These are phyloP conservation scores for Myotis brandtii DNA, from an alignment of 2,113 vertebrate species.

Conservation along the genomic window DNA sequence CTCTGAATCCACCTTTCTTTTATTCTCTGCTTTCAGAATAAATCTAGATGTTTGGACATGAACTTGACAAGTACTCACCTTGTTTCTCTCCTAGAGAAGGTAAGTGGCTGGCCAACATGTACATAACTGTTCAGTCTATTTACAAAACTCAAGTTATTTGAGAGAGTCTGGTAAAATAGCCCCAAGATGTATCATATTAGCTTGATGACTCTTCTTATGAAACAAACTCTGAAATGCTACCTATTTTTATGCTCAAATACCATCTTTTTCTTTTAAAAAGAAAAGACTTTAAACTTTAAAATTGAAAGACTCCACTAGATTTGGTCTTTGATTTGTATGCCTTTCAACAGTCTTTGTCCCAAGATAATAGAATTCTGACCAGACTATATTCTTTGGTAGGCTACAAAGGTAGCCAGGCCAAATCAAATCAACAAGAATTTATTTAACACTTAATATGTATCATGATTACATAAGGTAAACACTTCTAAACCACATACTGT, in stretches of 20 bases:
- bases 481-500: constrained; percentile 45
- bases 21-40: background rate
- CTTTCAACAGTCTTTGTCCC: constrained; percentile 3
- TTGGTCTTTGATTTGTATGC: background rate
- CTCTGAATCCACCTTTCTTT: background rate
- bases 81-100: background rate
- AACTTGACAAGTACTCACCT: background rate
- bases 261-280: background rate
- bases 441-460: constrained; percentile 56
- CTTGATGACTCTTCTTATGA: background rate
- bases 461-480: constrained; percentile 55
- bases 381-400: constrained; percentile 26
- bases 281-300: background rate
- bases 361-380: background rate
- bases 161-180: background rate
- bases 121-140: background rate
- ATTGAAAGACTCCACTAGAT: background rate
- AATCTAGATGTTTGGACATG: background rate
- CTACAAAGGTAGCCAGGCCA: background rate
- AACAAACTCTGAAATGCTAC: background rate
- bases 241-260: background rate
- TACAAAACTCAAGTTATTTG: background rate
- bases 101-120: background rate
- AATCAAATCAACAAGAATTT: constrained; percentile 61
- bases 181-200: too few relatives aligned